Conservation (phyloP, 2,888 invertebrate genomes). For the Athalia cordata region DNA sequence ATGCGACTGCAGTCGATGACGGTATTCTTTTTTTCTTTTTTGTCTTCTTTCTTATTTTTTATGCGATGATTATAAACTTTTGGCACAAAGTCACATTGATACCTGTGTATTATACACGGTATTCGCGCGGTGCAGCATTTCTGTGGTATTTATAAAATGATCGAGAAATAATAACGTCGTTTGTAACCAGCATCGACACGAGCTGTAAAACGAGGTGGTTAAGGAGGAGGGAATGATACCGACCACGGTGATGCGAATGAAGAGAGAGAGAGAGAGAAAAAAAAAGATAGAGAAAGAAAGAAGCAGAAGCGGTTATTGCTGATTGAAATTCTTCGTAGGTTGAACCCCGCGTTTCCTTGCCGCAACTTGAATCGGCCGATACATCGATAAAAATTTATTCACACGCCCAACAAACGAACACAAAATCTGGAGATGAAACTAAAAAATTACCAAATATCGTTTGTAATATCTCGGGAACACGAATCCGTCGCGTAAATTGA, state of each 20-base stretch:
- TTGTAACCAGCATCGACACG: conserved; percentile 58
- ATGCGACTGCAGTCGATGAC: too few species aligned
- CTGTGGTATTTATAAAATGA: conserved; percentile 50
- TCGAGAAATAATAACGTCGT: conserved; percentile 61
- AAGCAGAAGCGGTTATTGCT: conserved; percentile 57
- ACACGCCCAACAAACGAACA: neutral
- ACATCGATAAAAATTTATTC: neutral
- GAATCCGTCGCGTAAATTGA: neutral
- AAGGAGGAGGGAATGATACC: neutral
- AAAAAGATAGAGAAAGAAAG: conserved; percentile 35
- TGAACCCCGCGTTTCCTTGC: neutral
- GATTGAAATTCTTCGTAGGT: conserved; percentile 62
- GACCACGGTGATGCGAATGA: conserved; percentile 21
- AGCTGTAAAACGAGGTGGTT: conserved; percentile 28
- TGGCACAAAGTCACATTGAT: too few species aligned
- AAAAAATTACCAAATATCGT: too few species aligned
- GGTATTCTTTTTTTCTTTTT: too few species aligned
- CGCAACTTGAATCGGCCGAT: neutral
- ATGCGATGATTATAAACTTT: too few species aligned
- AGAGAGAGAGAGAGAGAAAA: conserved; percentile 46
- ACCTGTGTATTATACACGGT: neutral
- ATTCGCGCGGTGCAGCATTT: neutral
- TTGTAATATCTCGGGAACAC: neutral
- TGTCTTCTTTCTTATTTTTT: too few species aligned
- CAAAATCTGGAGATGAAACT: neutral